Percentiles rank a stretch among this genome's conserved stretches.
Evolutionary conservation across 2,113 vertebrate genomes (phyloP).

Genomic region (Ivindomyrus marchei): DNA sequence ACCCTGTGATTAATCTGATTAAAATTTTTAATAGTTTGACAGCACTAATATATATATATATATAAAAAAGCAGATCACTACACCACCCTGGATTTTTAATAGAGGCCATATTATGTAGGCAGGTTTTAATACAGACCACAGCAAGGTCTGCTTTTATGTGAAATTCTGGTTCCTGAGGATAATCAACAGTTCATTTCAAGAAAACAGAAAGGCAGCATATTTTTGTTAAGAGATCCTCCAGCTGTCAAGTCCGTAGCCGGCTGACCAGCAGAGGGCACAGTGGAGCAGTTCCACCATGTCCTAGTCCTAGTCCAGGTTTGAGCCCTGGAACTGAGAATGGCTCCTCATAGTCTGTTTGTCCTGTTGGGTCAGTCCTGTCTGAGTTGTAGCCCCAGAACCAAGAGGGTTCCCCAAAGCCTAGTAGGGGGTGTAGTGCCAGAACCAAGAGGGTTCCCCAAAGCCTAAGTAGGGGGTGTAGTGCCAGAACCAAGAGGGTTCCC

Average conservation of each 20-base stretch:
- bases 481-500: no score
- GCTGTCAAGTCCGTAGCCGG: neutral
- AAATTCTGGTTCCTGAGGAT: neutral
- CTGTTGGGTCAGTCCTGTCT: neutral
- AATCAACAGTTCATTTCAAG: neutral
- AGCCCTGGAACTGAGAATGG: neutral
- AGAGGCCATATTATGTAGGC: neutral
- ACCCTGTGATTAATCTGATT: no score
- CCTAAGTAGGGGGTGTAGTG: no score
- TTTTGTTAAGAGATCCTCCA: neutral
- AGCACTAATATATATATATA: no score
- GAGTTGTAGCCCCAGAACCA: neutral
- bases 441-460: no score
- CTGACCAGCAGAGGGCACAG: neutral
- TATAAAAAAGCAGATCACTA: neutral
- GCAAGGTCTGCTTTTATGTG: neutral
- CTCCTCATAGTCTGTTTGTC: neutral
- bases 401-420: neutral
- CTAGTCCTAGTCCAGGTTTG: neutral
- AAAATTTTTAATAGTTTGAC: no score
- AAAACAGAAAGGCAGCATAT: neutral
- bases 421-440: no score
- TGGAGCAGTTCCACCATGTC: neutral
- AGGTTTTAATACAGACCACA: neutral
- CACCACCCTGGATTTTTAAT: neutral